phyloP scores from a whole-genome alignment of 2,888 invertebrate genomes.

The Iselma pallidipennis region DNA sequence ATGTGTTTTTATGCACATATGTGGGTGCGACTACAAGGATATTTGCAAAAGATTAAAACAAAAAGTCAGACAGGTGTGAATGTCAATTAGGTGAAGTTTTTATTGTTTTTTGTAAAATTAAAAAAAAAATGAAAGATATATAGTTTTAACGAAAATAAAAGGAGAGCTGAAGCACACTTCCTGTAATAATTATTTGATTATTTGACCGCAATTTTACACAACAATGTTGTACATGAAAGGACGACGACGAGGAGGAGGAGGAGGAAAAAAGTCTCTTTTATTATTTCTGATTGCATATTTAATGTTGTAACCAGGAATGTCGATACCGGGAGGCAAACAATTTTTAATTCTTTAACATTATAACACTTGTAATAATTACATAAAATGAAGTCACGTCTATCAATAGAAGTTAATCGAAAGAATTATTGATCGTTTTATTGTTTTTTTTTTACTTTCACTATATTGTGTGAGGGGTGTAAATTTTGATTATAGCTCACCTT shows the following conservation, averaged over 20 bases:
- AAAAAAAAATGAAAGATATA: neutral
- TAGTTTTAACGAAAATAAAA: no score
- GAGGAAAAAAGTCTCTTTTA: no score
- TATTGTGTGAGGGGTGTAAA: neutral
- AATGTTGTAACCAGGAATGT: no score
- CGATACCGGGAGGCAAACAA: no score
- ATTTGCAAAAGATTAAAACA: no score
- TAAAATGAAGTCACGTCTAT: neutral
- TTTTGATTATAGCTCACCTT: constrained; percentile 64
- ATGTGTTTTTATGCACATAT: neutral
- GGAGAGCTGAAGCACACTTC: no score
- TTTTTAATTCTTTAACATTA: no score
- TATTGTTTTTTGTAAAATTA: neutral
- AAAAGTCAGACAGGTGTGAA: no score
- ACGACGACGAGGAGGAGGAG: no score
- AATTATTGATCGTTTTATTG: neutral
- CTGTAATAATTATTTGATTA: no score
- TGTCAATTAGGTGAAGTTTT: neutral
- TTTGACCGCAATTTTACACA: no score
- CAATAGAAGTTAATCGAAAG: neutral
- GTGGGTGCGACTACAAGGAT: neutral
- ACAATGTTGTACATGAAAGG: neutral
- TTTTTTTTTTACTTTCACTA: neutral
- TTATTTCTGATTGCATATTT: no score
- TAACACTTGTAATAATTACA: neutral